A percentile compares a stretch with the other conserved stretches of the same genome.
These are phyloP conservation scores for Penaeus japonicus DNA, from an alignment of 1,140 invertebrate species.

Conservation along the genomic window DNA sequence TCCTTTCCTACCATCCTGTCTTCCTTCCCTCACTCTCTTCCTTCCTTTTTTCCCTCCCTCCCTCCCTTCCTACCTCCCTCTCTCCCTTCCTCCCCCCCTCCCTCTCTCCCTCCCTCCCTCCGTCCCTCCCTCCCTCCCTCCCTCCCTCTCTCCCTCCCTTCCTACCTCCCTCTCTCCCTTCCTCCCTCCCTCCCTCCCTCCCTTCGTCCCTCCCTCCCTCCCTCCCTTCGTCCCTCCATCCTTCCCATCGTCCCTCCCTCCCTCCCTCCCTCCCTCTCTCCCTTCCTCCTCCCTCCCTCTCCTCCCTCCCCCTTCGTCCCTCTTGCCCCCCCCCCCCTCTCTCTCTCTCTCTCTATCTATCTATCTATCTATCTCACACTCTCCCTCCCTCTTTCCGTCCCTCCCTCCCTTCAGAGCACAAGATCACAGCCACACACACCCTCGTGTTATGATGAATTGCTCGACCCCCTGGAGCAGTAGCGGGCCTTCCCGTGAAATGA, in stretches of 20 bases:
- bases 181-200: background rate
- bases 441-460: no score
- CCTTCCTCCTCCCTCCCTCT: background rate
- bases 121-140: background rate
- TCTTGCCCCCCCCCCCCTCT: background rate
- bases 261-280: background rate
- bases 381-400: background rate
- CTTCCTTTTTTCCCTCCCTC: background rate
- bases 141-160: background rate
- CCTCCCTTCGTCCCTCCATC: background rate
- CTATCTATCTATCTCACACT: background rate
- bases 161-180: slow-evolving; percentile 37
- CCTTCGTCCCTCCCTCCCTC: background rate
- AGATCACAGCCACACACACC: no score
- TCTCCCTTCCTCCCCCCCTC: background rate
- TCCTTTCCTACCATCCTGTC: no score
- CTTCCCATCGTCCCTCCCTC: background rate
- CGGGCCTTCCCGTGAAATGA: no score
- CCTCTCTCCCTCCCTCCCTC: background rate
- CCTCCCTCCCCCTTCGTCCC: background rate
- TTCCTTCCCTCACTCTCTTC: no score
- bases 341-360: background rate
- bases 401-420: background rate
- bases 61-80: background rate
- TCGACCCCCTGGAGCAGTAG: no score